Conservation (phyloP, 2,113 vertebrate genomes). For the Nycticebus coucang region DNA sequence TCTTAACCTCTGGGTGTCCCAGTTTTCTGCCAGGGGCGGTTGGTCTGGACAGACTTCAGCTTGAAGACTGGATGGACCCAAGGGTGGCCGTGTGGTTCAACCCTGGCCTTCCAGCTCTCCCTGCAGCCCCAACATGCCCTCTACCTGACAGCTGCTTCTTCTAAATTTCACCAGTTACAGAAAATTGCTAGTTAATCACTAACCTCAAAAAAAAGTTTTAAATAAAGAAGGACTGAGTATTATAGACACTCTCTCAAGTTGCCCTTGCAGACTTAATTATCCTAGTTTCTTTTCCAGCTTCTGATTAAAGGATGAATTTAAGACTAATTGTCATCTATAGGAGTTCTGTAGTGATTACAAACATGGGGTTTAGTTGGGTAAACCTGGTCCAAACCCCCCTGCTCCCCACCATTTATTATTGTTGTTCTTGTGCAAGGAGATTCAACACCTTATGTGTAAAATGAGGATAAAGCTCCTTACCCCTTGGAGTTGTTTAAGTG, state of each 20-base stretch:
- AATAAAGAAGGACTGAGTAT: not conserved
- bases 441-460: not conserved
- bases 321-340: not conserved
- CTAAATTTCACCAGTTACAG: not conserved
- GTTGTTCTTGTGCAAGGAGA: not conserved
- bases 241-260: not conserved
- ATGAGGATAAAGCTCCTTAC: not conserved
- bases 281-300: not conserved
- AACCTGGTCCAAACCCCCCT: no score
- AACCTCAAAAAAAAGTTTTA: not conserved
- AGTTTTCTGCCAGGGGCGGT: not conserved
- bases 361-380: not conserved
- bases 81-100: not conserved
- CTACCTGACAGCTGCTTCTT: not conserved
- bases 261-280: not conserved
- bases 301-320: not conserved
- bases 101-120: not conserved
- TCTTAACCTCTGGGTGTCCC: not conserved
- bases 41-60: not conserved
- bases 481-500: not conserved
- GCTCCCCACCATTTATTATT: not conserved
- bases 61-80: not conserved
- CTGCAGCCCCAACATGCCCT: rapidly evolving
- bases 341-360: no score
- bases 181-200: not conserved